Evolutionary conservation across 1,140 invertebrate species (phyloP), one percentile per base, ranked within the genome.

Genomic region (Stegodyphus mimosarum): DNA sequence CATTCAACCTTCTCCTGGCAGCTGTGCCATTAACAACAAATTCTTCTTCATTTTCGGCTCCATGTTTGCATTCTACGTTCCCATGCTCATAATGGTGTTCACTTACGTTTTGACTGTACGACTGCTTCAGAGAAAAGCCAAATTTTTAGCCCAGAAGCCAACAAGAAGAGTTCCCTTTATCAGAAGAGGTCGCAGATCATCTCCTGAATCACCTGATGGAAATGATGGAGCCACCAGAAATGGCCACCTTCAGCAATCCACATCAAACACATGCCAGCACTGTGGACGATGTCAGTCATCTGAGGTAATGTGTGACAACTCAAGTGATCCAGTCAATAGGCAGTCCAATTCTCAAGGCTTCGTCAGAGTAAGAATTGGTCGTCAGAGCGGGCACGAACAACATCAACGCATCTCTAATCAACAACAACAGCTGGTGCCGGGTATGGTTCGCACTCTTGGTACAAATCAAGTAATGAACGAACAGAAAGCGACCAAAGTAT

Each of bases 21-120:
- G 93, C 50, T 97, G 96, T 90, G 94, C 95, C 71, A 97, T 97
- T 88, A 96, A 96, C 91, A 97, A 96, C 90, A 91, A 94, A 13
- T 92, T 94, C 11, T 97, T 96, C 91, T 96, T 95, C 92, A 94
- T 96, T 6, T 95, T 96, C 88, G 96, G 96, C 15, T 97, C 96
- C 63, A 95, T 98, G 88, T 94, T 98, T 87, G 97, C 96, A 87
- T 99, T 99, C 91, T 98, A 98, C 91, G 96, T 99, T 86, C 98
- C 98, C 5, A 92, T 99, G 63, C 92, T 94, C 9, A 96, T 99
- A 70, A 99, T 99, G 97, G 91, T 98, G 88, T 91, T 97, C 53
- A 98, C 97, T 4, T 99, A 98, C 89, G 94, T 95, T 6, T 92
- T 98, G 74, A 99, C 97, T 0, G 95, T 98, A 2, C 92, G 94